Evolutionary conservation across 2,797 vertebrate genomes (phyloP).

Genomic region (Hippopotamyrus pictus): DNA sequence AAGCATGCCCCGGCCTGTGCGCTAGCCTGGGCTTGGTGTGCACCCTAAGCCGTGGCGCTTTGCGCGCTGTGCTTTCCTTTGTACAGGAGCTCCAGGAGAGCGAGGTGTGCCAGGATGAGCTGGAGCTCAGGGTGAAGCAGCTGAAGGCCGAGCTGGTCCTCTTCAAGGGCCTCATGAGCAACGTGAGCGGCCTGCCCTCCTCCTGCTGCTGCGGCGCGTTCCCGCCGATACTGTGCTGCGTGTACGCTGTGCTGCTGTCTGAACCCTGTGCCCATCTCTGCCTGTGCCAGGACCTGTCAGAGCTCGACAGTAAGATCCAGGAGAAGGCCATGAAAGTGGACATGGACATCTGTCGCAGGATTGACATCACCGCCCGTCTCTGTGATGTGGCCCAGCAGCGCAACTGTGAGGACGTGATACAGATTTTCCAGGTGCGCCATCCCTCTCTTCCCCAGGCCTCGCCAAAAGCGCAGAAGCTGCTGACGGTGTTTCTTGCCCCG

Average conservation of each 20-base stretch:
- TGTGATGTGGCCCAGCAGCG: constrained; percentile 88
- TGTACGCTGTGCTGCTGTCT: not conserved
- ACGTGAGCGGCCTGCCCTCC: not conserved
- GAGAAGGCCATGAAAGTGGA: constrained; percentile 97
- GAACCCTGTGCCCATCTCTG: not conserved
- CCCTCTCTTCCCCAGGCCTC: not conserved
- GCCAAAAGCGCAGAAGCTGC: not conserved
- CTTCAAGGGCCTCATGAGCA: constrained; percentile 62
- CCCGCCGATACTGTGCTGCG: not conserved
- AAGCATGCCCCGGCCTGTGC: not conserved
- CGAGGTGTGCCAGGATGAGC: constrained; percentile 71
- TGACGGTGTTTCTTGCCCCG: not conserved
- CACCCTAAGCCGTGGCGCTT: not conserved
- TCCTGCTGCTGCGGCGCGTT: not conserved
- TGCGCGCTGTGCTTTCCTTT: not conserved
- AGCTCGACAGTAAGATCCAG: constrained; percentile 93
- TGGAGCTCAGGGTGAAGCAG: constrained; percentile 68
- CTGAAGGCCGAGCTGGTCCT: constrained; percentile 81
- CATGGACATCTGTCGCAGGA: constrained; percentile 96
- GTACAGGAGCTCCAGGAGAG: constrained; percentile 6
- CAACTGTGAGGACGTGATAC: constrained; percentile 77
- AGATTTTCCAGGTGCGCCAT: constrained; percentile 77
- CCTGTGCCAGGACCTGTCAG: constrained; percentile 58
- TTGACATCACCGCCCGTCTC: constrained; percentile 90
- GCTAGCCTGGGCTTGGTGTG: not conserved